Evolutionary conservation across 37 sponge, comb jelly and placozoan species (phyloP), one percentile per base, ranked within the genome.

Genomic region (Geodia barretti): DNA sequence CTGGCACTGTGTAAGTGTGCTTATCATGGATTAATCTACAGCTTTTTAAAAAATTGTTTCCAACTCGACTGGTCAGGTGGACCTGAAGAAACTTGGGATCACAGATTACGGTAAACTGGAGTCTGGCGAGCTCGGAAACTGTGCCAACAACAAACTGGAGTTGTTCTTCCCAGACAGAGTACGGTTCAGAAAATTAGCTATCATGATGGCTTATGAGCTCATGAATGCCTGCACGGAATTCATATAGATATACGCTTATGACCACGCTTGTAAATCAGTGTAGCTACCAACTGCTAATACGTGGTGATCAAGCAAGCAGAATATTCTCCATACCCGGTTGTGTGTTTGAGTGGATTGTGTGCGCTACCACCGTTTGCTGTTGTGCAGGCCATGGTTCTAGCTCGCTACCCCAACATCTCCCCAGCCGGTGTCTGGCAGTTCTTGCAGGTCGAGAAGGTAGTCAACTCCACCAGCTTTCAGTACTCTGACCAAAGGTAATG

Each of bases 111-210:
- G 85, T 63, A 68, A 84, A 1, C 70, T 84, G 4, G 69, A 39
- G 35, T 68, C 78, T 9, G 85, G 85, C 21, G 29, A 80, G 36
- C 73, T 84, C 28, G 78, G 78, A 31, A 41, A 34, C 59, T 84
- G 85, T 80, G 70, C 70, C 69, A 84, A 84, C n/a, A 67, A 77
- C 72, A 84, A 84, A 68, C 72, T 84, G 69, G 85, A 84, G 64
- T 38, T 77, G 14, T 84, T 77, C 32, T 77, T 64, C 39, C 47
- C 60, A 0, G 62, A 67, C 29, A 68, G 40, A 37, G 85, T 84
- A 69, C 11, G 14, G n/a, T n/a, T n/a, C n/a, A n/a, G n/a, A n/a
- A n/a, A n/a, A n/a, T n/a, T n/a, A n/a, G n/a, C n/a, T n/a, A n/a
- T n/a, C n/a, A n/a, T n/a, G n/a, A n/a, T n/a, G n/a, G n/a, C n/a